phyloP scores from a whole-genome alignment of 2,888 invertebrate species.

The Ctena decussata region DNA sequence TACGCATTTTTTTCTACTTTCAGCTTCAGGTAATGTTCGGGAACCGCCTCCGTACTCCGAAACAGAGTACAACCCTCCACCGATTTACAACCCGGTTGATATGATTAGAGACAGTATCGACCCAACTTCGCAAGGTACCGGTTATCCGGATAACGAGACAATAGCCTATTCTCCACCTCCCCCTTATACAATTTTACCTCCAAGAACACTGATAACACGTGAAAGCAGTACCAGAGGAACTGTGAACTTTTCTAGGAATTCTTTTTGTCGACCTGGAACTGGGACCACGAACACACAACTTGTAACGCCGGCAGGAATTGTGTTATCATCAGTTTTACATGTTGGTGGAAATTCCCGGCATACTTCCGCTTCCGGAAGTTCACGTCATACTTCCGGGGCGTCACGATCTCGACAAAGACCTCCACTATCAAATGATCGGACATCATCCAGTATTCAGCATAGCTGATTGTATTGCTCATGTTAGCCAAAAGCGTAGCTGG shows the following conservation, averaged over 20 bases:
- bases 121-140: not conserved
- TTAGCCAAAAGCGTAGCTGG: too few species aligned
- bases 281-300: not conserved
- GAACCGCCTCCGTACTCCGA: not conserved
- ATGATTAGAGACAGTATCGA: not conserved
- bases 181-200: not conserved
- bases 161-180: not conserved
- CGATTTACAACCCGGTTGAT: not conserved
- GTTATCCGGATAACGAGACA: not conserved
- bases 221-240: too few species aligned
- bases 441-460: too few species aligned
- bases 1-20: not conserved
- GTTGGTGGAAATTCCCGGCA: not conserved
- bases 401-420: too few species aligned
- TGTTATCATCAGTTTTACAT: too few species aligned
- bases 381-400: too few species aligned
- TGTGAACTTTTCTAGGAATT: too few species aligned
- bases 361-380: not conserved
- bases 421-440: too few species aligned
- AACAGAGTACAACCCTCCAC: not conserved
- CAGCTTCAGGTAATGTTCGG: not conserved
- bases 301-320: not conserved
- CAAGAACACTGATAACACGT: not conserved
- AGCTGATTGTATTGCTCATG: too few species aligned
- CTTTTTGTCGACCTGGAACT: too few species aligned